These are phyloP conservation scores for Orthosia gracilis DNA, from an alignment of 2,888 invertebrate species.

Conservation along the genomic window DNA sequence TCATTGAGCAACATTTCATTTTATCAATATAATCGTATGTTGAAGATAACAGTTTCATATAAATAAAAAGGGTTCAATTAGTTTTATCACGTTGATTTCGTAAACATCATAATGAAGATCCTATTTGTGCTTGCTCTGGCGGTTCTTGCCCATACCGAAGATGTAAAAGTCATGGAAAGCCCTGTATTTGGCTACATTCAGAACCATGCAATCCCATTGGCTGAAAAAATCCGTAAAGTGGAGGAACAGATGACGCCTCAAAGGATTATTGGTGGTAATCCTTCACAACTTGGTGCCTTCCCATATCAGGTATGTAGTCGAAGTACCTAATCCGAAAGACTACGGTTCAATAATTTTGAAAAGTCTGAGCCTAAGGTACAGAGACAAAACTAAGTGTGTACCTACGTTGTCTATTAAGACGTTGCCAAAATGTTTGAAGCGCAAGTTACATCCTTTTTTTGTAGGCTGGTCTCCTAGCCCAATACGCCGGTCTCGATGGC, in stretches of 20 bases:
- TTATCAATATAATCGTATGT: constrained; percentile 20
- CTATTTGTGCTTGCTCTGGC: constrained; percentile 40
- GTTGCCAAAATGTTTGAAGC: too few species aligned
- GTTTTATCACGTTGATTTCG: neutral
- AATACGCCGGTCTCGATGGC: constrained; percentile 47
- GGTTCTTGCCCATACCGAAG: constrained; percentile 44
- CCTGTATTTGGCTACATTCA: constrained; percentile 63
- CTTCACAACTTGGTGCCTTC: constrained; percentile 55
- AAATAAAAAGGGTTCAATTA: constrained; percentile 17
- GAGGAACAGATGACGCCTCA: constrained; percentile 48
- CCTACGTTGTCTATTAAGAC: too few species aligned
- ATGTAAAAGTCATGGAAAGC: constrained; percentile 34
- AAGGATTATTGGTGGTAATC: constrained; percentile 63
- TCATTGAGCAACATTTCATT: constrained; percentile 25
- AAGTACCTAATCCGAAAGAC: neutral
- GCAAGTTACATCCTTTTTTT: neutral
- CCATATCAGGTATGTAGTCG: constrained; percentile 49
- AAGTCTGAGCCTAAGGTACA: too few species aligned
- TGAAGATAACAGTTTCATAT: constrained; percentile 30
- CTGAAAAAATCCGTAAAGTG: constrained; percentile 53
- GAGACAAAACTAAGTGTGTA: too few species aligned
- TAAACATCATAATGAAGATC: constrained; percentile 19
- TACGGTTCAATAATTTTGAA: too few species aligned
- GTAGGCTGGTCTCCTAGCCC: constrained; percentile 72
- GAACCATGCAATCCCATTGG: constrained; percentile 64